Evolutionary conservation across 2,113 vertebrate genomes (phyloP), one percentile per base, ranked within the genome.

Genomic region (Dicrurus megarhynchus): DNA sequence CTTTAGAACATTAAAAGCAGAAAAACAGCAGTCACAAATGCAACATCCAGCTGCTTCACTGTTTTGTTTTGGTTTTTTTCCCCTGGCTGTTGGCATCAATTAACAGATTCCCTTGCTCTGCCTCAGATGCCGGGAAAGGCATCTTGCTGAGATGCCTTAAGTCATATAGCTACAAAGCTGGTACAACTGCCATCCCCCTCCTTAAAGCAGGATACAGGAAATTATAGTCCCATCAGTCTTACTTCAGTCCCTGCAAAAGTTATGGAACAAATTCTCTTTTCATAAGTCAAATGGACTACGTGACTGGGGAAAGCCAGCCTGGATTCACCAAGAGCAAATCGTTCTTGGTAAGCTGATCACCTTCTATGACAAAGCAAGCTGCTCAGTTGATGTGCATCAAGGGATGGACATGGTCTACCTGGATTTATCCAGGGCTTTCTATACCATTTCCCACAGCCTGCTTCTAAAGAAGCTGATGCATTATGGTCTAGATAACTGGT

Each of bases 271-370:
- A 47, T 23, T 16, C 19, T 78, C 28, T 20, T 61, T 39, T 55
- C 16, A 23, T 39, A 47, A 39, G 6, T 4, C 1, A 0, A 70
- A 47, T 55, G 6, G 47, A 55, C 37, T 39, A 39, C 0, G 0
- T 41, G 47, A 20, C 33, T 46, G 28, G 41, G 11, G 23, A 87
- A 53, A 47, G 8, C 8, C 39, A 39, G 22, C 13, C 10, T 70
- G 56, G 28, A 47, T 78, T 61, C 39, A 33, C 16, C 47, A n/a
- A 17, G 9, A 28, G 41, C 16, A 47, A 26, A n/a, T 39, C 0
- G 27, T 46, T 61, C 16, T 47, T 55, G 23, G 47, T 28, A 39
- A 30, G 28, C 10, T 39, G 8, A 39, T 24, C 0, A 0, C 23
- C 12, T 46, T 30, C 28, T 24, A 2, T 7, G 33, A 13, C 56